Base-by-base conservation (phyloP, 2,888 invertebrate genomes). In the Cheiracanthium punctorium region DNA sequence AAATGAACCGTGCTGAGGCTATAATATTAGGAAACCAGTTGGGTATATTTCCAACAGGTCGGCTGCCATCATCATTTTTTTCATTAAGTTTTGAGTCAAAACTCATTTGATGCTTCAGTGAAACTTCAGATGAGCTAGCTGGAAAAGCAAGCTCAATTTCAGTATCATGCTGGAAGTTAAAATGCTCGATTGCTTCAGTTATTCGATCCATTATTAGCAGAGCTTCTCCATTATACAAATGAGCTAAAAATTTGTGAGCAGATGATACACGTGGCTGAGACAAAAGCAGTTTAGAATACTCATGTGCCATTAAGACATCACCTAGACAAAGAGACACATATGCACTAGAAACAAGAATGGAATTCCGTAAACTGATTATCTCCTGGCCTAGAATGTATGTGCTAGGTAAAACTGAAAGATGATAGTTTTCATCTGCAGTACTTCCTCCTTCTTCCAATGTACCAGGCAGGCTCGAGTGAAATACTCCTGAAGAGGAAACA, bases 201-300 rank as follows among this genome's bases (percentile, higher is more conserved):
- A 96, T 94, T 92, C 95, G 94, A 91, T 97, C 96, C 91, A 96
- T 92, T 90, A 95, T 94, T 76, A 97, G 95, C 14, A 96, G 93
- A 32, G 97, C 95, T 92, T 98, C 97, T 0, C 97, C 97, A 74
- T 96, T 95, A 91, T 98, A 98, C 90, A 98, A 94, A 91, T 96
- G 96, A 0, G 95, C 97, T 90, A 98, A 93, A 89, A 86, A 94
- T 95, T 93, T 94, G 90, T 96, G 95, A 24, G 94, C 94, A 82
- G 94, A 95, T 0, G 95, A 95, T 48, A 95, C 91, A 89, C 94
- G 94, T 30, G 95, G 94, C 90, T 96, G 95, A 80, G 93, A 93
- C 14, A 98, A 92, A 48, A 98, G 92, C 29, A 94, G 94, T 90
- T 95, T 94, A 0, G 96, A 95, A 93, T 96, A 95, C 90, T 95